Conservation (phyloP, 2,113 vertebrate genomes). For the Misgurnus mizolepis region DNA sequence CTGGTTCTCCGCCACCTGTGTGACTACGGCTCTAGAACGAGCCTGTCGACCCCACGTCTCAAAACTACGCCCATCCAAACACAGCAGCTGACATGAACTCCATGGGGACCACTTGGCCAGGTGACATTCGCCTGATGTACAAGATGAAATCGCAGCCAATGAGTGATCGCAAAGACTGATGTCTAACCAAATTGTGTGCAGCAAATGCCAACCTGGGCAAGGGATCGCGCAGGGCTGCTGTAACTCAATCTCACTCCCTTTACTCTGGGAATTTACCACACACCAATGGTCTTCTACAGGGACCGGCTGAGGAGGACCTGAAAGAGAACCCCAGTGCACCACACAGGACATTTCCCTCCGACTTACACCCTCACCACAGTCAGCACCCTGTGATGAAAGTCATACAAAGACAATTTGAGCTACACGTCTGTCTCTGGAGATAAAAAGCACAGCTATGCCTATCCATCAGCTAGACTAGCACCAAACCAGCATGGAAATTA, state of each 20-base stretch:
- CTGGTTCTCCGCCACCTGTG: conserved; percentile 83
- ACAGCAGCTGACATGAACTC: conserved; percentile 93
- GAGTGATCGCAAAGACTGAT: no score
- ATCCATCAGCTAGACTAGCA: no score
- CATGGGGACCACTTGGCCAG: conserved; percentile 91
- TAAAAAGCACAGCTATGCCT: neutral
- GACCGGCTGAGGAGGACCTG: conserved; percentile 61
- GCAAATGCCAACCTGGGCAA: conserved; percentile 82
- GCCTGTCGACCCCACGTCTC: conserved; percentile 85
- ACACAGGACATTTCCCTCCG: conserved; percentile 82
- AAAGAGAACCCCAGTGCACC: conserved; percentile 76
- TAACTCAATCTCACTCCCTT: conserved; percentile 67
- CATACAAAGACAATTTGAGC: neutral
- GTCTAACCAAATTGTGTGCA: neutral
- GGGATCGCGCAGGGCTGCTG: conserved; percentile 86
- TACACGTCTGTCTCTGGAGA: neutral
- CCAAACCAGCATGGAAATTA: no score
- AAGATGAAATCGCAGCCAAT: neutral
- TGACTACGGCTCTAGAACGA: conserved; percentile 85
- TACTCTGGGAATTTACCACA: conserved; percentile 69
- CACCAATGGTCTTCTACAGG: conserved; percentile 75
- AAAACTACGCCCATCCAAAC: conserved; percentile 89
- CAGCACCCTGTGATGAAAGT: conserved; percentile 77
- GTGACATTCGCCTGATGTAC: conserved; percentile 87
- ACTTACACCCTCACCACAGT: conserved; percentile 89